Evolutionary conservation across 35 echinoderm and acorn worm species (phyloP).

Genomic region (Chiridota heheva): DNA sequence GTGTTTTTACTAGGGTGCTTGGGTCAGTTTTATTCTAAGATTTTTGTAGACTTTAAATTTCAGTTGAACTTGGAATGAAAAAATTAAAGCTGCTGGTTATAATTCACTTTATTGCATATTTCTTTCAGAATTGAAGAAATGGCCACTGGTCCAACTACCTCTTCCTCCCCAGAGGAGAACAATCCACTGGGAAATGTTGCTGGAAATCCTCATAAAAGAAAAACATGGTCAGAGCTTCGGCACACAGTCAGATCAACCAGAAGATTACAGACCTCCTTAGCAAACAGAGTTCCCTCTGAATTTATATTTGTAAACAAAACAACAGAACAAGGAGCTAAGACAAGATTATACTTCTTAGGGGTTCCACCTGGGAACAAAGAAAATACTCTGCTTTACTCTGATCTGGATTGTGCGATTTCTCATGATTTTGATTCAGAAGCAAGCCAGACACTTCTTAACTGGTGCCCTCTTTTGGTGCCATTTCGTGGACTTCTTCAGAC

Average conservation of each 20-base stretch:
- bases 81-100: too few species aligned
- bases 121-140: too few species aligned
- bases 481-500: constrained; percentile 67
- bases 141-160: constrained; percentile 83
- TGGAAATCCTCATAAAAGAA: constrained; percentile 23
- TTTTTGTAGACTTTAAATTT: too few species aligned
- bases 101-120: too few species aligned
- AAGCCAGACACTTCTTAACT: constrained; percentile 24
- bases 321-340: constrained; percentile 24
- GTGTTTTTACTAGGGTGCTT: too few species aligned
- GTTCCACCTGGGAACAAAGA: constrained; percentile 83
- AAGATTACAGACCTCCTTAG: constrained; percentile 77
- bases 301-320: constrained; percentile 80
- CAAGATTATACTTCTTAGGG: constrained; percentile 82
- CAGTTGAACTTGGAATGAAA: too few species aligned
- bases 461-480: constrained; percentile 87
- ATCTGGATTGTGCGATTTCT: constrained; percentile 8
- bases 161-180: constrained; percentile 38
- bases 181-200: constrained; percentile 12
- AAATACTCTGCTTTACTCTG: constrained; percentile 86
- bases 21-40: too few species aligned
- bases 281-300: constrained; percentile 79
- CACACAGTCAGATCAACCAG: constrained; percentile 80
- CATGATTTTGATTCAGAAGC: not conserved
- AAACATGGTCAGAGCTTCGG: constrained; percentile 83